Percentiles rank a stretch among this genome's conserved stretches.
Conservation (phyloP, 2,113 vertebrate species). For the Ovibos moschatus region DNA sequence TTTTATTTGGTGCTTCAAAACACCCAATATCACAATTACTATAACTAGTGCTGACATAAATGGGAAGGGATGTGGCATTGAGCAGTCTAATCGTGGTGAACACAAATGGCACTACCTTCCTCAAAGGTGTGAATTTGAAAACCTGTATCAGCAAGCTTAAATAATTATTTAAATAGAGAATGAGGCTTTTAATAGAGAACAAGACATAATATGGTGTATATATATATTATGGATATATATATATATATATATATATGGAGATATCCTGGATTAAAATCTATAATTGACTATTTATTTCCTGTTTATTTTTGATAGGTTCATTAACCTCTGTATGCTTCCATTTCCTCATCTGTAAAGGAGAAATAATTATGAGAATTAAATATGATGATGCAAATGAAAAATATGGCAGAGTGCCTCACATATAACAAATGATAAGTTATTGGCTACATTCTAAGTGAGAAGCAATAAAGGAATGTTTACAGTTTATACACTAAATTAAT, state of each 20-base stretch:
- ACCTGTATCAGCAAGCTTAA: background rate
- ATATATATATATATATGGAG: background rate
- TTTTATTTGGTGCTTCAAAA: background rate
- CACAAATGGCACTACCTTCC: background rate
- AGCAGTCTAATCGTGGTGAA: background rate
- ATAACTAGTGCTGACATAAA: background rate
- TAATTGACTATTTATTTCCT: background rate
- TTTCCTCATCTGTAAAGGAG: background rate
- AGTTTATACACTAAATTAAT: background rate
- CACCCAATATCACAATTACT: background rate
- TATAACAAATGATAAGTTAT: background rate
- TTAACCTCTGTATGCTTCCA: background rate
- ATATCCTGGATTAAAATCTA: background rate
- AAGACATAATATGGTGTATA: background rate
- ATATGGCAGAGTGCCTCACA: background rate
- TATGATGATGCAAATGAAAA: background rate
- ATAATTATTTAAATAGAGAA: background rate
- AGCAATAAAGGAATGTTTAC: background rate
- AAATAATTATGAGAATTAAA: background rate
- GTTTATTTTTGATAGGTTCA: background rate
- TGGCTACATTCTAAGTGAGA: background rate
- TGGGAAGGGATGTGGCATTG: too few relatives aligned
- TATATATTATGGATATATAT: background rate
- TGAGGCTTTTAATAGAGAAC: background rate
- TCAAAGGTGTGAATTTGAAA: background rate